Percentiles rank a stretch among this genome's conserved stretches.
Evolutionary conservation across 2,113 vertebrate species (phyloP).

Genomic region (Tichodroma muraria): DNA sequence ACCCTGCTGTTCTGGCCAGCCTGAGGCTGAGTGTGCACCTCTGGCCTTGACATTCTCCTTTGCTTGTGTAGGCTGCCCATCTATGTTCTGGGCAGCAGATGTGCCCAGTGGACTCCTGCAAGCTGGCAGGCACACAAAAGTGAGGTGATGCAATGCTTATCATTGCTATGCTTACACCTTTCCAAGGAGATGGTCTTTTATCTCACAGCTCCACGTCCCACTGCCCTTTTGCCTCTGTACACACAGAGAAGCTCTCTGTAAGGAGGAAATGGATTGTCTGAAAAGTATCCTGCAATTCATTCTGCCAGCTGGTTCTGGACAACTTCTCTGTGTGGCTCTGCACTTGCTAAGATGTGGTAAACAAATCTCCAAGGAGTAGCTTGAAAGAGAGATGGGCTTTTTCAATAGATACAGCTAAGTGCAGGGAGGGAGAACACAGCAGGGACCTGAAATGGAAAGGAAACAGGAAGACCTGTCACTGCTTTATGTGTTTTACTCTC

Average conservation of each 20-base stretch:
- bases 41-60: neutral
- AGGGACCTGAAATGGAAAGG: neutral
- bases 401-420: neutral
- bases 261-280: neutral
- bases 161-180: neutral
- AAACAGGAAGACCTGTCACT: slow-evolving; percentile 3
- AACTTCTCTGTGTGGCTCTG: neutral
- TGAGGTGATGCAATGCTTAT: neutral
- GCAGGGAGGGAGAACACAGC: neutral
- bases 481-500: neutral
- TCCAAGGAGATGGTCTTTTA: neutral
- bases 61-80: neutral
- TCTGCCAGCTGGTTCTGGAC: neutral
- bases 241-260: neutral
- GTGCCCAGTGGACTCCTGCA: neutral
- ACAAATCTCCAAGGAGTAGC: neutral
- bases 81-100: neutral
- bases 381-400: neutral
- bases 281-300: neutral
- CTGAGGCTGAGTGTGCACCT: neutral
- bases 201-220: neutral
- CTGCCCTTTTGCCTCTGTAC: neutral
- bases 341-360: neutral
- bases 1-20: neutral
- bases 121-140: neutral